These are phyloP conservation scores for Tricholauxania praeusta DNA, from an alignment of 2,888 invertebrate genomes.

Conservation along the genomic window DNA sequence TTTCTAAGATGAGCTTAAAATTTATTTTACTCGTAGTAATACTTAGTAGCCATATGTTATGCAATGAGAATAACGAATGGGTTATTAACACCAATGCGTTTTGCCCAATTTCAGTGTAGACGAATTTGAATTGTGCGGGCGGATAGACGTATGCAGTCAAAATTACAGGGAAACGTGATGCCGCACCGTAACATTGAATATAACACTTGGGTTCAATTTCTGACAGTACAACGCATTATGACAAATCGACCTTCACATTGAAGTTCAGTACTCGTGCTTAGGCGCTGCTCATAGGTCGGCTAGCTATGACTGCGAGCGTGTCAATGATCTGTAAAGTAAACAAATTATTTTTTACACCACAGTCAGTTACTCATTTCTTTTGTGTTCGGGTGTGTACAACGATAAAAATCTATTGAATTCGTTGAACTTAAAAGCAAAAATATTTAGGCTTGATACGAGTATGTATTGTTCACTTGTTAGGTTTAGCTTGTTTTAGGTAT, in stretches of 20 bases:
- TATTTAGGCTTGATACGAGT: neutral
- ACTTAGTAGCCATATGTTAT: neutral
- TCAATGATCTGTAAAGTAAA: constrained; percentile 11
- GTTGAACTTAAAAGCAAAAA: neutral
- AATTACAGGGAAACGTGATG: constrained; percentile 25
- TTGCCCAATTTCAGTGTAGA: neutral
- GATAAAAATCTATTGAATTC: constrained; percentile 20
- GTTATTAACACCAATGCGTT: neutral
- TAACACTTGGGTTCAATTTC: neutral
- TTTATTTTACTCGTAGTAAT: no score
- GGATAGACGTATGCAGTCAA: neutral
- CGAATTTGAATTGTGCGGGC: constrained; percentile 19
- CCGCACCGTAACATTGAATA: constrained; percentile 2
- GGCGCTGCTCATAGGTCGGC: neutral
- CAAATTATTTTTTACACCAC: neutral
- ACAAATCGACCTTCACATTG: constrained; percentile 51
- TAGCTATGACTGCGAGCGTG: neutral
- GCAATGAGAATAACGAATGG: constrained; percentile 19
- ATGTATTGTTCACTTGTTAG: neutral
- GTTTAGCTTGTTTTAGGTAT: no score
- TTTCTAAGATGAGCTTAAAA: no score
- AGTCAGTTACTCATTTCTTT: constrained; percentile 8
- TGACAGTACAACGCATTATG: constrained; percentile 6
- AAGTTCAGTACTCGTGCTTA: constrained; percentile 38
- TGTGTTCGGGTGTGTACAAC: neutral